Evolutionary conservation across 2,888 invertebrate genomes (phyloP), one percentile per base, ranked within the genome.

Genomic region (Metopia argyrocephala): DNA sequence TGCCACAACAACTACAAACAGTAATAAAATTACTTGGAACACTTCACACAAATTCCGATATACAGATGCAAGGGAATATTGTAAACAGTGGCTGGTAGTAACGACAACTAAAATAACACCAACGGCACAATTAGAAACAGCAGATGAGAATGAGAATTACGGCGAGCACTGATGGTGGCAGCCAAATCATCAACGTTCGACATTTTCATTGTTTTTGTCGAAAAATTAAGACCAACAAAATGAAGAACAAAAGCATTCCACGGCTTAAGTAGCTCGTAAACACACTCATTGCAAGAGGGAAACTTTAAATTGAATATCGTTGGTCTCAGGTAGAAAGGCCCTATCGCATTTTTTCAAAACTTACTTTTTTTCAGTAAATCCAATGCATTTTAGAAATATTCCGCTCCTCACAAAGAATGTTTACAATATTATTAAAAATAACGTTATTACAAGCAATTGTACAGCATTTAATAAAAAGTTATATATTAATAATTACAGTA

Each of bases 1-100:
- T 84, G 84, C 83, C 81, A 83, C 83, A 84, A 82, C 70, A 83
- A 64, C 68, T 70, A 74, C 61, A 74, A 76, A 62, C 71, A 76
- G n/a, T 6, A 38, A 66, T 38, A 54, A 46, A 65, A 59, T 59
- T 52, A 79, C 71, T 66, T 28, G 56, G 31, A 66, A 66, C 15
- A 59, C 38, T 46, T 5, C 23, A 23, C 69, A 57, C 61, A 38
- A 9, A 15, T 9, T 38, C 38, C n/a, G n/a, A 38, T 15, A 65
- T 28, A 52, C 15, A 56, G 20, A 54, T 52, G 28, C 52, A 52
- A 27, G 48, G 38, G 46, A 68, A 68, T 57, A 57, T 46, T 45
- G 28, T 59, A 31, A 21, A n/a, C 28, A 59, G 62, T 21, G 27
- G 31, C 56, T 68, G 62, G 15, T 20, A 64, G 31, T 25, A 71